Evolutionary conservation across 1,140 invertebrate genomes (phyloP).

Genomic region (Riptortus pedestris): DNA sequence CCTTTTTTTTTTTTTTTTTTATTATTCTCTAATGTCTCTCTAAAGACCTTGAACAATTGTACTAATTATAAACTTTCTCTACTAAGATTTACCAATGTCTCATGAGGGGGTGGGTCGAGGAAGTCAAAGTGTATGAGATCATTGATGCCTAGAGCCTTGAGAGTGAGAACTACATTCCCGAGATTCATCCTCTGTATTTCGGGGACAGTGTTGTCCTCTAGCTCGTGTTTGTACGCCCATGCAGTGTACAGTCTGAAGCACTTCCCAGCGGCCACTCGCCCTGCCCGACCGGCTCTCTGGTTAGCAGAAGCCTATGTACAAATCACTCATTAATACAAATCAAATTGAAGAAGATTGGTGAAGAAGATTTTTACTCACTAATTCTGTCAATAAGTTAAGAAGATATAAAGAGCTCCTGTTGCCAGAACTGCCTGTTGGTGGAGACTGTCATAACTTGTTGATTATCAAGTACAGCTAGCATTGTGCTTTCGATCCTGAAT

Average conservation of each 20-base stretch:
- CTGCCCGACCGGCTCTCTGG: conserved; percentile 84
- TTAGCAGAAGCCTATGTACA: conserved; percentile 67
- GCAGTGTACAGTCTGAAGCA: conserved; percentile 95
- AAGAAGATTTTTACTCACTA: neutral
- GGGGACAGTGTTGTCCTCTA: conserved; percentile 95
- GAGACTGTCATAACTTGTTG: no score
- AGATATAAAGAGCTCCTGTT: no score
- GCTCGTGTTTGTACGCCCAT: conserved; percentile 94
- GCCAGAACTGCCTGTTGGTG: no score
- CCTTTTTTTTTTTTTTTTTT: no score
- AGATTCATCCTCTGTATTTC: conserved; percentile 98
- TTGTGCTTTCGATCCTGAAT: no score
- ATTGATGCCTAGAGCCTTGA: conserved; percentile 95
- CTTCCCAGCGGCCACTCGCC: conserved; percentile 88
- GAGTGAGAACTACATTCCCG: conserved; percentile 90
- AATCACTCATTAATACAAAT: neutral
- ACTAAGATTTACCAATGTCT: conserved; percentile 69
- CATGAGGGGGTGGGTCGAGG: conserved; percentile 93
- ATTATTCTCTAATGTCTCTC: no score
- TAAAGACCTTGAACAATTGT: no score
- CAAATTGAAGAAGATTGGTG: neutral
- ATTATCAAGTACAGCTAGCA: no score
- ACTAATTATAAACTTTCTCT: no score
- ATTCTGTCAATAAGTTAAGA: no score
- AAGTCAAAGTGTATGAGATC: conserved; percentile 98